Conservation (phyloP, 2,113 vertebrate species). For the human region GRCh38 chr13:68383001-68383500, state of each 20-base stretch:
- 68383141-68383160: background rate
- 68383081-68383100: background rate
- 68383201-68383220: background rate
- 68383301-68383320: background rate
- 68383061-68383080: background rate
- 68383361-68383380: background rate
- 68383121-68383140: background rate
- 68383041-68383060: background rate
- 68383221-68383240: background rate
- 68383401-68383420: background rate
- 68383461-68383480: background rate
- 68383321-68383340: background rate
- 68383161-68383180: background rate
- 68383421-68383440: background rate
- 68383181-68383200: background rate
- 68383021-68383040: background rate
- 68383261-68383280: background rate
- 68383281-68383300: background rate
- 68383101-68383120: background rate
- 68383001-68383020: background rate
- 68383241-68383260: background rate
- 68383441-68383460: background rate
- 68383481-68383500: background rate
- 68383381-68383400: background rate
- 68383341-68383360: background rate